Evolutionary conservation across 2,888 invertebrate genomes (phyloP).

Genomic region (Acanthopleura granulata): DNA sequence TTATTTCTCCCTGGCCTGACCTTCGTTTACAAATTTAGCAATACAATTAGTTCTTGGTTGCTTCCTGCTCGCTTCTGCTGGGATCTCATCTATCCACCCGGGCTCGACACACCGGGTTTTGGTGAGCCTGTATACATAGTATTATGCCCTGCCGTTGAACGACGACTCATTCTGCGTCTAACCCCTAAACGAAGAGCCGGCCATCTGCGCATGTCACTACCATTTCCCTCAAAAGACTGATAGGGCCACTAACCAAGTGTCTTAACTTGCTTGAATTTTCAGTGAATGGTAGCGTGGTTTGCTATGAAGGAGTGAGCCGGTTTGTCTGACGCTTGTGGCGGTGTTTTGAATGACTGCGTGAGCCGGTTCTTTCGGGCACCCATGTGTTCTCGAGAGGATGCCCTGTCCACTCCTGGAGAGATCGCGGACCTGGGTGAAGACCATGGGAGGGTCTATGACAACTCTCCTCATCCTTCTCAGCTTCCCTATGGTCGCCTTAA

Average conservation of each 20-base stretch:
- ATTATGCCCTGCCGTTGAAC: no score
- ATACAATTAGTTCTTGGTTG: slow-evolving; percentile 8
- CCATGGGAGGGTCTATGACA: background rate
- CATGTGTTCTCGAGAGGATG: background rate
- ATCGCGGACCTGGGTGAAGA: background rate
- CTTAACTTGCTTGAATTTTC: background rate
- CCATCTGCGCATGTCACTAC: background rate
- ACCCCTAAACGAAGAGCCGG: no score
- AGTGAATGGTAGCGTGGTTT: background rate
- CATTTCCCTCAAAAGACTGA: background rate
- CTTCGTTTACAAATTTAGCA: slow-evolving; percentile 12
- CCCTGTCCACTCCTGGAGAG: background rate
- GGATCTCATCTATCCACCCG: no score
- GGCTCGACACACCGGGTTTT: no score
- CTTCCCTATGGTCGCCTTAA: background rate
- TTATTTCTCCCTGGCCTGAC: background rate
- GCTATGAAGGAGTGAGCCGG: background rate
- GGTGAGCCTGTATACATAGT: no score
- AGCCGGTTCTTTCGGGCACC: no score
- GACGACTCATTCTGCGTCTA: no score
- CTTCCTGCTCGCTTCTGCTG: background rate
- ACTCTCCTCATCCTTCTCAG: background rate
- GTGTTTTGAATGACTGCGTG: background rate
- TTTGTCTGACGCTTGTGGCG: background rate
- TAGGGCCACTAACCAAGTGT: background rate